phyloP scores from a whole-genome alignment of 1,140 invertebrate species.

The Drosophila subobscura region DNA sequence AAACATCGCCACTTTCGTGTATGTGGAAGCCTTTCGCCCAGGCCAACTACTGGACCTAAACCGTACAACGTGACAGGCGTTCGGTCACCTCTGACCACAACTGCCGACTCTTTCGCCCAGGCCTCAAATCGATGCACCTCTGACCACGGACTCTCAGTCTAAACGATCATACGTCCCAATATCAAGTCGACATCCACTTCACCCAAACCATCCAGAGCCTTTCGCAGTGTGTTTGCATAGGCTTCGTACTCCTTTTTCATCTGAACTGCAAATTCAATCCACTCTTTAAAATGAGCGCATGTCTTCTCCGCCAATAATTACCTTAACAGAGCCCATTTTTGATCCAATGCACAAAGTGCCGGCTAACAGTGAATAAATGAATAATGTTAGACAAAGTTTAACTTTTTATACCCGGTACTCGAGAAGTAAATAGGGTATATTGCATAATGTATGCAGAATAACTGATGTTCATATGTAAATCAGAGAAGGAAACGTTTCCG shows the following conservation, averaged over 20 bases:
- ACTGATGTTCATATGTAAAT: too few species aligned
- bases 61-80: conserved; percentile 88
- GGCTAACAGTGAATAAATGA: conserved; percentile 2
- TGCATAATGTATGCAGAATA: too few species aligned
- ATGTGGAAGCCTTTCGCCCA: conserved; percentile 89
- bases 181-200: conserved; percentile 84
- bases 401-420: too few species aligned
- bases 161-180: conserved; percentile 65
- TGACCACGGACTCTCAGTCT: conserved; percentile 74
- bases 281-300: conserved; percentile 14
- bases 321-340: conserved; percentile 72
- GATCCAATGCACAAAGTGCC: conserved; percentile 6
- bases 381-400: conserved; percentile 42
- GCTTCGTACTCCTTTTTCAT: conserved; percentile 86
- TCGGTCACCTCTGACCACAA: conserved; percentile 84
- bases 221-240: conserved; percentile 86
- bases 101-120: conserved; percentile 88
- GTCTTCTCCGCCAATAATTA: conserved; percentile 18
- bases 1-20: conserved; percentile 92
- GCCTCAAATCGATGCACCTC: conserved; percentile 73
- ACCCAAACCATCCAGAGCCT: conserved; percentile 84
- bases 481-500: too few species aligned
- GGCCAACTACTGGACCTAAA: conserved; percentile 91
- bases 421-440: too few species aligned
- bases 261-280: conserved; percentile 91